A percentile compares a stretch with the other conserved stretches of the same genome.
phyloP scores from a whole-genome alignment of 30 jellyfish, hydroid and myxozoan genomes.

The Hydractinia symbiolongicarpus region DNA sequence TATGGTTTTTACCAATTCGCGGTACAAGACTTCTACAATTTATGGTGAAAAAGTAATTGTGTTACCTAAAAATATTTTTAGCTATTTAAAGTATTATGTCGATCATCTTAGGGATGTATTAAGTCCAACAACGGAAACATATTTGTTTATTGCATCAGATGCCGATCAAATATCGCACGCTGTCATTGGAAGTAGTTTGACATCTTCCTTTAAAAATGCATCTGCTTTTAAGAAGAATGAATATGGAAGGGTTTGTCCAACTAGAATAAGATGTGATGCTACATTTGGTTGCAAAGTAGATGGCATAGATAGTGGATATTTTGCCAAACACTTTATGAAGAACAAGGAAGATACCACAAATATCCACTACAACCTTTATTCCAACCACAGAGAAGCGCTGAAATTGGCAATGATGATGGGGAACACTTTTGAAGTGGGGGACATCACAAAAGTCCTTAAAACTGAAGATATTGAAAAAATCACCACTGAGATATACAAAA shows the following conservation, averaged over 20 bases:
- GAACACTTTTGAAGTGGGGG: slow-evolving; percentile 28
- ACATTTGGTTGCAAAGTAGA: slow-evolving; percentile 31
- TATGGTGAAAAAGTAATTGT: slow-evolving; percentile 33
- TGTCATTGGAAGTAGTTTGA: slow-evolving; percentile 10
- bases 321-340: slow-evolving; percentile 35
- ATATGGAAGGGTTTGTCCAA: slow-evolving; percentile 25
- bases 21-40: slow-evolving; percentile 27
- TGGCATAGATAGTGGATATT: slow-evolving; percentile 30
- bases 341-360: slow-evolving; percentile 30
- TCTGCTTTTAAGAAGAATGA: not conserved
- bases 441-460: not conserved
- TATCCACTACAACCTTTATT: slow-evolving; percentile 22
- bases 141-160: slow-evolving; percentile 23
- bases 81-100: slow-evolving; percentile 6
- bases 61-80: slow-evolving; percentile 16
- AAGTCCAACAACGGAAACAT: not conserved
- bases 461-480: slow-evolving; percentile 9
- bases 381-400: slow-evolving; percentile 29
- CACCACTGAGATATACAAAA: not conserved
- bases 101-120: not conserved
- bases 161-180: slow-evolving; percentile 24
- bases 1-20: slow-evolving; percentile 19
- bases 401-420: slow-evolving; percentile 22
- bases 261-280: slow-evolving; percentile 25
- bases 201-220: slow-evolving; percentile 10